Conservation (phyloP, 2,888 invertebrate species). For the Chalcosyrphus nemorum region DNA sequence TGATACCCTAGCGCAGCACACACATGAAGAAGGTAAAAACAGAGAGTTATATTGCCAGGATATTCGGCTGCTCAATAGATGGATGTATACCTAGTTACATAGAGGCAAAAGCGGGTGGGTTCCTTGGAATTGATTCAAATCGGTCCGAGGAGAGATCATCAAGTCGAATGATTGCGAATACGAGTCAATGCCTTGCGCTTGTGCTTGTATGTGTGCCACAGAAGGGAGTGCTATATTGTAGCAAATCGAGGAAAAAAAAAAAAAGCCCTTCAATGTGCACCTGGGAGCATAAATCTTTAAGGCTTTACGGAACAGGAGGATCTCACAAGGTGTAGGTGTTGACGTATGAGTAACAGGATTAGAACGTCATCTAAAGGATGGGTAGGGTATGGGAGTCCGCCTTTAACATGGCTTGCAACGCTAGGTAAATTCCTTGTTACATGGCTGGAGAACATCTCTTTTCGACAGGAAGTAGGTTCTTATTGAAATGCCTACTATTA, state of each 20-base stretch:
- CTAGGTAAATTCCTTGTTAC: no score
- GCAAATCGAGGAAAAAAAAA: neutral
- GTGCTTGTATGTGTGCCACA: neutral
- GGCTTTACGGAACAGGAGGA: neutral
- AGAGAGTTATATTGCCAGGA: conserved; percentile 9
- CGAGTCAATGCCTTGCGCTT: conserved; percentile 3
- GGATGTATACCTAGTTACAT: neutral
- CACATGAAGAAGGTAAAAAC: neutral
- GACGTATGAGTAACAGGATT: neutral
- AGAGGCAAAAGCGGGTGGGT: conserved; percentile 5
- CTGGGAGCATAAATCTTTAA: conserved; percentile 24
- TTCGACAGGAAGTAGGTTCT: no score
- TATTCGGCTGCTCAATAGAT: conserved; percentile 1
- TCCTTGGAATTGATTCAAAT: conserved; percentile 56
- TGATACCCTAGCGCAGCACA: conserved; percentile 12
- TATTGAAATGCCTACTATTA: no score
- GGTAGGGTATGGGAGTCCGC: no score
- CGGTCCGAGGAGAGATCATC: conserved; percentile 49
- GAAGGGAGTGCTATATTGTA: neutral
- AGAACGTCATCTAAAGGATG: no score
- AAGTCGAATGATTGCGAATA: conserved; percentile 32
- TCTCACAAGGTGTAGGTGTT: neutral
- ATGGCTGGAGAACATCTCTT: no score
- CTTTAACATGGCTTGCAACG: no score
- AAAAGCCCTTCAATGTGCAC: conserved; percentile 6